Percentiles rank a stretch among this genome's conserved stretches.
Evolutionary conservation across 2,797 vertebrate species (phyloP).

Genomic region (Heterohyrax brucei): DNA sequence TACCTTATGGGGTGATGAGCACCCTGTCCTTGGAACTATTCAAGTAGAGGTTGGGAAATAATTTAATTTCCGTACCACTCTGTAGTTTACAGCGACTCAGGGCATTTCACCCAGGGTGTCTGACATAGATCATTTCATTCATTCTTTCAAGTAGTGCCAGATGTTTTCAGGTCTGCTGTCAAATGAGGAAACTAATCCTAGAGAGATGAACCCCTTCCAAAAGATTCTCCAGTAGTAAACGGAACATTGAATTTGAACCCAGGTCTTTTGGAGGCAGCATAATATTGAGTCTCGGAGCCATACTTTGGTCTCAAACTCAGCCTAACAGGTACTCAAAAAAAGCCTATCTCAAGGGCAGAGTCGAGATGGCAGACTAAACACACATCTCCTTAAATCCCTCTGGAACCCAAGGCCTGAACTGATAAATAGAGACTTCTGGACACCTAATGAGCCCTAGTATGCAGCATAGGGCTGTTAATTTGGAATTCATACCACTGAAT

Average conservation of each 20-base stretch:
- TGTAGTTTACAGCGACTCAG: no score
- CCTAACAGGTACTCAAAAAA: not conserved
- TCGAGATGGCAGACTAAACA: no score
- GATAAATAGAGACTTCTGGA: no score
- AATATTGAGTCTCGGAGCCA: not conserved
- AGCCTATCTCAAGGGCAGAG: no score
- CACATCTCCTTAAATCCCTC: no score
- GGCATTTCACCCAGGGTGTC: not conserved
- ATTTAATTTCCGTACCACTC: not conserved
- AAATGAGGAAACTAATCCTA: not conserved
- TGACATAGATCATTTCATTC: not conserved
- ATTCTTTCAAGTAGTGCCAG: not conserved
- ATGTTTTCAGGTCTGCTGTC: not conserved
- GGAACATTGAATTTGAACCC: slow-evolving; percentile 37
- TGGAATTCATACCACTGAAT: no score
- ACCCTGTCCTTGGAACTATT: not conserved
- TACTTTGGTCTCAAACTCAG: not conserved
- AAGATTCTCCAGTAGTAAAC: slow-evolving; percentile 92
- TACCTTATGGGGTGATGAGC: not conserved
- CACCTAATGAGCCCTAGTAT: no score
- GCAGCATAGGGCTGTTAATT: no score
- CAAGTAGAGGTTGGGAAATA: not conserved
- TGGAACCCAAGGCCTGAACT: no score
- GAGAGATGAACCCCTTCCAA: not conserved
- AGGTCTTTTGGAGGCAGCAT: not conserved